Conservation (phyloP, 2,113 vertebrate species). For the Gambusia affinis region DNA sequence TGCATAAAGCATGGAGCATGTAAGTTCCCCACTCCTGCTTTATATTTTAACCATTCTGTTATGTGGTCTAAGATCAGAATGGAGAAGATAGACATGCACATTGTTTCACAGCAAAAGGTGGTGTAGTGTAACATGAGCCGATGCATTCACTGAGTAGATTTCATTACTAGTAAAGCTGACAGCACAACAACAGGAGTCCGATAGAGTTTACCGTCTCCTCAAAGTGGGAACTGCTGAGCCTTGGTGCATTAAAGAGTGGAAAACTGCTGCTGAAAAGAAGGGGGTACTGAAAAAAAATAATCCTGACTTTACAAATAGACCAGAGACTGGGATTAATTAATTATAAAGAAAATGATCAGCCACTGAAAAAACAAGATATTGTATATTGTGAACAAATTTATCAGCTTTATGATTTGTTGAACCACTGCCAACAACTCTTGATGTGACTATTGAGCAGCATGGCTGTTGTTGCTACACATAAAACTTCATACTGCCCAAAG, state of each 20-base stretch:
- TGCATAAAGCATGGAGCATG: no score
- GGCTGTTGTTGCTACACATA: no score
- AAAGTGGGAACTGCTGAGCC: slow-evolving; percentile 23
- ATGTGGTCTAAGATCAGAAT: slow-evolving; percentile 4
- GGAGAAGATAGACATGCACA: neutral
- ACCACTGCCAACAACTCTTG: no score
- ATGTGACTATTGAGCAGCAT: neutral
- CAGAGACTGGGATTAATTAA: neutral
- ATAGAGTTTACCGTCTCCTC: slow-evolving; percentile 12
- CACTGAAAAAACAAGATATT: neutral
- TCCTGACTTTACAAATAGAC: neutral
- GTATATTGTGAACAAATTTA: no score
- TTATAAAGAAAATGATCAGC: neutral
- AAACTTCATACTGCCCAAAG: neutral
- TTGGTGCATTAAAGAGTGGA: neutral
- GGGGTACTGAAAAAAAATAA: neutral
- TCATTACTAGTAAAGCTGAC: slow-evolving; percentile 31
- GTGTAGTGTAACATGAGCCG: slow-evolving; percentile 11
- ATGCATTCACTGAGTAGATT: slow-evolving; percentile 35
- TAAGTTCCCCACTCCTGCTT: neutral
- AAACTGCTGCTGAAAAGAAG: neutral
- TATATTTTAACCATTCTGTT: neutral
- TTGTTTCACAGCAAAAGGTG: slow-evolving; percentile 16
- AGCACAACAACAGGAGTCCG: slow-evolving; percentile 31
- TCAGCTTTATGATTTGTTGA: no score